phyloP scores from a whole-genome alignment of 2,797 vertebrate species.

The Rhabdomys pumilio region DNA sequence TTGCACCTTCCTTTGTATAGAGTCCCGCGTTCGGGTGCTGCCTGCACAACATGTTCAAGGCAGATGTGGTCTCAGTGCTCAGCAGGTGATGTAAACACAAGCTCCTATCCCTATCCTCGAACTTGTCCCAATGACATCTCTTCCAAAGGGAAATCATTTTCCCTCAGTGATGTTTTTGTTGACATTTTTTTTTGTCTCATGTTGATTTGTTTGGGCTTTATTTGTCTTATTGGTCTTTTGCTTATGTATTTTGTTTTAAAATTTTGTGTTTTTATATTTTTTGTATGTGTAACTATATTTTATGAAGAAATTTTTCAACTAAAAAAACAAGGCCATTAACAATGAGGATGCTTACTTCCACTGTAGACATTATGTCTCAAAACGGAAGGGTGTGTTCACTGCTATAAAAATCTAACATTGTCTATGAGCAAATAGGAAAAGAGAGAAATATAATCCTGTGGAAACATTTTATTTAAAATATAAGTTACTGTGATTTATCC shows the following conservation, averaged over 20 bases:
- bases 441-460: not conserved
- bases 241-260: not conserved
- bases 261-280: not conserved
- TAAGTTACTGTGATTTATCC: not conserved
- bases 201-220: not conserved
- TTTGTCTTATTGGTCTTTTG: not conserved
- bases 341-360: not conserved
- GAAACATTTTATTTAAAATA: conserved; percentile 29
- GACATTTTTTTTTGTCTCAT: not conserved
- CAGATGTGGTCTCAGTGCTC: not conserved
- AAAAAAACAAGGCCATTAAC: not conserved
- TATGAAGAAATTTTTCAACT: not conserved
- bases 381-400: not conserved
- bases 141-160: not conserved
- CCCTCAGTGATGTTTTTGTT: not conserved
- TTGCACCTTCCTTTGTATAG: conserved; percentile 64
- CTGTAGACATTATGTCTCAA: not conserved
- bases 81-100: not conserved
- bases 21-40: not conserved
- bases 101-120: not conserved
- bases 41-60: not conserved
- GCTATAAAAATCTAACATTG: not conserved
- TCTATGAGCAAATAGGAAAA: not conserved
- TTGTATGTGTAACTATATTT: not conserved
- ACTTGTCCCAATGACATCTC: not conserved